These are phyloP conservation scores for Dysidea cf. avara DNA, from an alignment of 37 sponge, comb jelly and placozoan species.

Conservation along the genomic window DNA sequence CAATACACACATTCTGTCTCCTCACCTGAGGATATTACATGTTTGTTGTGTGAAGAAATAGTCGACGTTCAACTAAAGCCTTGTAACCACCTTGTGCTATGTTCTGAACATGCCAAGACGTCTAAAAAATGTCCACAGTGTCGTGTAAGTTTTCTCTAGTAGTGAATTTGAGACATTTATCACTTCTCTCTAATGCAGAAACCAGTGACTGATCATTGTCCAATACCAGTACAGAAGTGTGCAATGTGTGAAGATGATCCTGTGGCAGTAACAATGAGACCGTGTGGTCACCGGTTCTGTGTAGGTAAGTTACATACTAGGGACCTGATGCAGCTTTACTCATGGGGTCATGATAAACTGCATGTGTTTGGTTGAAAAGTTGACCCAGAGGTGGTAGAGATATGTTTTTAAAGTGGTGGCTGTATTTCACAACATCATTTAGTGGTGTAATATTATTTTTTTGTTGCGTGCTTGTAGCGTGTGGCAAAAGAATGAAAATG, in stretches of 20 bases:
- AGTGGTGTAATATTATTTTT: no score
- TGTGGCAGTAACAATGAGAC: constrained; percentile 64
- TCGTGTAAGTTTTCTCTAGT: constrained; percentile 36
- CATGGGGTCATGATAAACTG: no score
- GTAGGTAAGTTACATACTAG: constrained; percentile 74
- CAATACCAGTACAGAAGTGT: constrained; percentile 44
- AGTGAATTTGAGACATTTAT: not conserved
- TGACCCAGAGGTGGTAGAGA: no score
- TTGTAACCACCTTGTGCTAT: constrained; percentile 78
- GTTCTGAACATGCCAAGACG: constrained; percentile 48
- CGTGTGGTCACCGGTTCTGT: constrained; percentile 81
- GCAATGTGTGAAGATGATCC: constrained; percentile 63
- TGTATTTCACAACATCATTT: no score
- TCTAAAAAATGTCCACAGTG: constrained; percentile 86
- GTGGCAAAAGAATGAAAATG: constrained; percentile 48
- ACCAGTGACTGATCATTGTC: constrained; percentile 29
- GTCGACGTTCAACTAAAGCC: constrained; percentile 70
- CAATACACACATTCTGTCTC: not conserved
- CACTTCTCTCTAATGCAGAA: constrained; percentile 15
- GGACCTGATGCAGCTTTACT: no score
- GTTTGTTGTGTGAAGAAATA: constrained; percentile 66
- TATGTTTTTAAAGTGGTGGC: no score
- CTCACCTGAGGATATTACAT: not conserved
- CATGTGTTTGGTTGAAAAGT: not conserved
- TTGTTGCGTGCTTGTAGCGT: constrained; percentile 36